These are phyloP conservation scores for Drosophila tsacasi DNA, from an alignment of 1,140 invertebrate species.

Conservation along the genomic window DNA sequence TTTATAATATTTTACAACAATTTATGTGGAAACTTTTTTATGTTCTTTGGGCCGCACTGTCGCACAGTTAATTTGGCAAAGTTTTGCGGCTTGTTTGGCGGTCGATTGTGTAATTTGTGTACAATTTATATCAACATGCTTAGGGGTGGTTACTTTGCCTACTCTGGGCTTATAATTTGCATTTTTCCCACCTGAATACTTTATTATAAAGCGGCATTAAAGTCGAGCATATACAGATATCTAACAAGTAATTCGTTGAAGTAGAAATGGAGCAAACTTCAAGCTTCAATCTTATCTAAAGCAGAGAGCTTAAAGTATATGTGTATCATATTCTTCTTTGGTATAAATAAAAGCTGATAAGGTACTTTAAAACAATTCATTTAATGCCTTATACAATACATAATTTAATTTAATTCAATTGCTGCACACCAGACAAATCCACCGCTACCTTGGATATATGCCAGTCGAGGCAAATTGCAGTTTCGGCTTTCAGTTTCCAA, in stretches of 20 bases:
- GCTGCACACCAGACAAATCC: neutral
- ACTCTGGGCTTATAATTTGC: conserved; percentile 34
- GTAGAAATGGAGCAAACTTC: neutral
- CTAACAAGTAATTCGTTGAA: neutral
- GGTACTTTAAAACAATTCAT: neutral
- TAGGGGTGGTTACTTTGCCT: neutral
- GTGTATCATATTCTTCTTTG: neutral
- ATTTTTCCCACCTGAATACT: conserved; percentile 24
- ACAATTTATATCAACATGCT: conserved; percentile 29
- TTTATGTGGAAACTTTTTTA: conserved; percentile 70
- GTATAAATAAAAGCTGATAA: neutral
- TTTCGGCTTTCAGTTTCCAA: conserved; percentile 4
- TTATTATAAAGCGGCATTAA: conserved; percentile 4
- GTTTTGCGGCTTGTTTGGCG: conserved; percentile 69
- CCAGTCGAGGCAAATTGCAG: conserved; percentile 27
- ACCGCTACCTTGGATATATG: conserved; percentile 2
- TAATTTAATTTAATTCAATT: conserved; percentile 1
- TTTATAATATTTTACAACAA: conserved; percentile 69
- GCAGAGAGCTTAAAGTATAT: neutral
- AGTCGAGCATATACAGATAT: neutral
- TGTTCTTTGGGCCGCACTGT: conserved; percentile 37
- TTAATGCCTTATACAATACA: neutral
- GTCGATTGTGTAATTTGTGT: conserved; percentile 70
- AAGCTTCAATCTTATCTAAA: neutral
- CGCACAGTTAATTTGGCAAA: conserved; percentile 68